These are phyloP conservation scores for Silurus asotus DNA, from an alignment of 2,113 vertebrate species.

Conservation along the genomic window DNA sequence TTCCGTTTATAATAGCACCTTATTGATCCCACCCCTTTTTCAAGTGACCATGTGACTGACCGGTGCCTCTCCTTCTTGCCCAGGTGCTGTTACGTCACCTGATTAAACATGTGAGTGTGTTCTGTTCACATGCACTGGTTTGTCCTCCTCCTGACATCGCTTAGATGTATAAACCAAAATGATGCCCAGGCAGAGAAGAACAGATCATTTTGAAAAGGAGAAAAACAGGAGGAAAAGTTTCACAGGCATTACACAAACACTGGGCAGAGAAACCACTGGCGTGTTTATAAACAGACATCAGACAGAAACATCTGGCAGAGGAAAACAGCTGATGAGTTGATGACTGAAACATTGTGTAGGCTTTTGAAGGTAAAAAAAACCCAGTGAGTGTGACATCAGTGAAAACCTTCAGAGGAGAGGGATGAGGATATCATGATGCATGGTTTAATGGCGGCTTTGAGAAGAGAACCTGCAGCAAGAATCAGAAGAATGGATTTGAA, in stretches of 20 bases:
- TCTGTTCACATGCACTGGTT: too few species aligned
- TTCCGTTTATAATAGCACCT: neutral
- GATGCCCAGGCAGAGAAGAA: neutral
- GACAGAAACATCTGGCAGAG: too few species aligned
- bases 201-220: neutral
- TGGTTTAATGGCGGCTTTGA: neutral
- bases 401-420: neutral
- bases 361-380: neutral
- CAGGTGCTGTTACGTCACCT: neutral
- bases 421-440: neutral
- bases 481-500: neutral
- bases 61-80: neutral
- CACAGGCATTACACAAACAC: neutral
- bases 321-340: neutral
- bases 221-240: neutral
- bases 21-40: neutral
- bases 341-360: neutral
- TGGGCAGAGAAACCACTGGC: neutral
- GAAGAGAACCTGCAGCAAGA: neutral
- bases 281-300: neutral
- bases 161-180: neutral
- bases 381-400: neutral
- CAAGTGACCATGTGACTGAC: neutral
- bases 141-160: neutral
- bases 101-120: neutral